phyloP scores from a whole-genome alignment of 2,797 vertebrate genomes.

The Petrocephalus sullivani region DNA sequence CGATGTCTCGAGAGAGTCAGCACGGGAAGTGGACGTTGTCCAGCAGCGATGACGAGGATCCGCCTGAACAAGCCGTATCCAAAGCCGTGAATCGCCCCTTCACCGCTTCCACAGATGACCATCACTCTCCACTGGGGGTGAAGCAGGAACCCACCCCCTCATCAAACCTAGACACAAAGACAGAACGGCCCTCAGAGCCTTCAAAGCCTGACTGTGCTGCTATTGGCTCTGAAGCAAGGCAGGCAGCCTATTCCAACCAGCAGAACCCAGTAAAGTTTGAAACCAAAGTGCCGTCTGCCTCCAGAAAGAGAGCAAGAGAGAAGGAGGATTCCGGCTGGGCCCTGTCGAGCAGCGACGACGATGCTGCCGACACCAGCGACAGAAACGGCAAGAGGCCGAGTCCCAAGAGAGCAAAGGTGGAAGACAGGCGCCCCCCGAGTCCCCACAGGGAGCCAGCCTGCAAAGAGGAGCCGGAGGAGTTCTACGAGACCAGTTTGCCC shows the following conservation, averaged over 20 bases:
- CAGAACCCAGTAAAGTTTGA: conserved; percentile 49
- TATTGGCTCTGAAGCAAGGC: conserved; percentile 56
- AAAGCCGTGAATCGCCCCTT: conserved; percentile 17
- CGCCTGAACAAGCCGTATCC: conserved; percentile 41
- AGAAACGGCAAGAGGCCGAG: conserved; percentile 28
- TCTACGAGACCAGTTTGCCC: conserved; percentile 70
- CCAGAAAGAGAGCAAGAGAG: conserved; percentile 60
- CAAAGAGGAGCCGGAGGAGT: conserved; percentile 58
- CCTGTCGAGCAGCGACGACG: conserved; percentile 83
- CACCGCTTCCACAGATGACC: background rate
- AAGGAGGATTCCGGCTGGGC: conserved; percentile 75
- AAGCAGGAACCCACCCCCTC: conserved; percentile 17
- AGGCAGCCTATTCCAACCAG: conserved; percentile 46
- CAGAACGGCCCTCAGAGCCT: conserved; percentile 30
- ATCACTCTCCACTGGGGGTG: conserved; percentile 18
- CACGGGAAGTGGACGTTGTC: conserved; percentile 90
- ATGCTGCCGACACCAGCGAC: conserved; percentile 39
- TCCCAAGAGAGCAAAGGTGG: conserved; percentile 39
- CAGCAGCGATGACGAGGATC: conserved; percentile 79
- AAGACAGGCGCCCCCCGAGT: conserved; percentile 47
- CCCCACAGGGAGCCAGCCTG: conserved; percentile 49
- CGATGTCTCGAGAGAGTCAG: conserved; percentile 76
- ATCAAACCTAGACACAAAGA: conserved; percentile 31
- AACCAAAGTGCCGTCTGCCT: conserved; percentile 40
- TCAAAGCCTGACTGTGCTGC: conserved; percentile 24